Base-by-base conservation (phyloP, 2,113 vertebrate genomes). In the Pseudopipra pipra region DNA sequence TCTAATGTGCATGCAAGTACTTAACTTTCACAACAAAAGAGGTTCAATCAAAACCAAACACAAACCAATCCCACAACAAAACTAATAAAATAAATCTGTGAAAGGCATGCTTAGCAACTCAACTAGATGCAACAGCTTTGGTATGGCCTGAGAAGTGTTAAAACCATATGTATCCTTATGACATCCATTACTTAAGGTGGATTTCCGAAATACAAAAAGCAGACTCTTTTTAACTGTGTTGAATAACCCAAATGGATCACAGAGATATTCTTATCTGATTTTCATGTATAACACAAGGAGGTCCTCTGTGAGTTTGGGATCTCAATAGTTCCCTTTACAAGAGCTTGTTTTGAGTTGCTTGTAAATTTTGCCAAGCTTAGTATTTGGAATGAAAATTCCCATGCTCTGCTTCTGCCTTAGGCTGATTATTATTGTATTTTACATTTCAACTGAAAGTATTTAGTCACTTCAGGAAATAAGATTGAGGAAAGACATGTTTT, bases 391-490 rank as follows among this genome's bases (percentile, higher is more conserved):
- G 49, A 96, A 96, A 95, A 91, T 94, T 94, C 91, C 46, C 77
- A 85, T 70, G 93, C 49, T 91, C 66, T 73, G 22, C 85, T 20
- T 82, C 75, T 76, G 87, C 93, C 94, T 91, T 74, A 79, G 95
- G 81, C 87, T 65, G 39, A 75, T 92, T 75, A 91, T 91, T 92
- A 85, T 44, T 75, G 39, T 72, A 81, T 55, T 95, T 94, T 49
- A 65, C 61, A 31, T 85, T 96, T 89, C 66, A 66, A 43, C 85
- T 79, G 59, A 89, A 90, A 94, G 41, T 89, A 87, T 85, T 92
- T 78, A 95, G 73, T 65, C 56, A 94, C 44, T 82, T 95, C 85
- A 91, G 89, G 91, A 96, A 89, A 85, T 82, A 94, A 96, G 73
- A 94, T 2, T 65, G 81, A 91, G 66, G 58, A 73, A 93, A 89